Percentiles rank a stretch among this genome's conserved stretches.
These are phyloP conservation scores for Sapayoa aenigma DNA, from an alignment of 2,113 vertebrate genomes.

Conservation along the genomic window DNA sequence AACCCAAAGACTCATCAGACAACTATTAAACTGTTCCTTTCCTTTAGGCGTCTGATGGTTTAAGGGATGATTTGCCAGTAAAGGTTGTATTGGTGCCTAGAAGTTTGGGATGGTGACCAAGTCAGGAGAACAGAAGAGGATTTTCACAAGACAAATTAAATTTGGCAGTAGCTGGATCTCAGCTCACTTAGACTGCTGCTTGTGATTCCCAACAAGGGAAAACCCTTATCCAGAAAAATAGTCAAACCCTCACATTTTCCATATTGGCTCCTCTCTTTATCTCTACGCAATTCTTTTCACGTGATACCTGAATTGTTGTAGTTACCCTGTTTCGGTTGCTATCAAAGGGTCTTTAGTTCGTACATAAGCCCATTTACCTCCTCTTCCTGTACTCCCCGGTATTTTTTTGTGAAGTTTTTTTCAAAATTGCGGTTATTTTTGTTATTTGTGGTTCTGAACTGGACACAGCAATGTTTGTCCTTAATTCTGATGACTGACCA, in stretches of 20 bases:
- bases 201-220: neutral
- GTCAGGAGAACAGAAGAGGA: neutral
- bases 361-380: neutral
- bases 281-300: neutral
- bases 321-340: neutral
- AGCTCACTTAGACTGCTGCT: neutral
- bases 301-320: neutral
- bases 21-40: neutral
- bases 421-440: neutral
- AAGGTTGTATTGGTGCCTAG: neutral
- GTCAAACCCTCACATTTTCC: neutral
- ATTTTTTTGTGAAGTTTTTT: neutral
- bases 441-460: neutral
- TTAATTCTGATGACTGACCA: neutral
- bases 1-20: neutral
- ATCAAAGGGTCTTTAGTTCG: neutral
- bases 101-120: neutral
- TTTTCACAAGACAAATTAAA: neutral
- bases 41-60: neutral
- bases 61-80: neutral
- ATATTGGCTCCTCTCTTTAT: neutral
- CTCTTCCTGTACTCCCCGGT: neutral
- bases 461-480: neutral
- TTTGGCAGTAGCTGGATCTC: neutral
- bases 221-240: neutral